A percentile compares a stretch with the other conserved stretches of the same genome.
Evolutionary conservation across 2,888 invertebrate species (phyloP).

Genomic region (Melanargia galathea): DNA sequence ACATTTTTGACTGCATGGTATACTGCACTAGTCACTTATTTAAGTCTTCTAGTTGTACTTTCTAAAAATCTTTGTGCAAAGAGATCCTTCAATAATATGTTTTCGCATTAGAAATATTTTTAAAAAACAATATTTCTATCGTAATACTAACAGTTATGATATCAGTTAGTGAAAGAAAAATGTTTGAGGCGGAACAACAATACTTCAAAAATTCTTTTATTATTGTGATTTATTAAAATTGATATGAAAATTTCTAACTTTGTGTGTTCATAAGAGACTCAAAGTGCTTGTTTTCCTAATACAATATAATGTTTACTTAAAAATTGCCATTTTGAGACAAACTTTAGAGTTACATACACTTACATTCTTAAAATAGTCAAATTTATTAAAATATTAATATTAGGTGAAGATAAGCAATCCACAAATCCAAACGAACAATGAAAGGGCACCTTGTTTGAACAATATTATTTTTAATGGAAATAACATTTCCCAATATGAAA

Average conservation of each 20-base stretch:
- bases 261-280: not conserved
- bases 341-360: not conserved
- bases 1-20: not conserved
- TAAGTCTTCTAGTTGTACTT: not conserved
- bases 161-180: conserved; percentile 1
- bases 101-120: not conserved
- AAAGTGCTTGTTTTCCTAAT: not conserved
- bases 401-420: too few species aligned
- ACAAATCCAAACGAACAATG: not conserved
- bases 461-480: too few species aligned
- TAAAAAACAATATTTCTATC: not conserved
- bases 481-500: too few species aligned
- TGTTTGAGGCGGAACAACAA: conserved; percentile 10
- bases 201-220: not conserved
- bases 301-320: not conserved
- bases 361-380: not conserved
- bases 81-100: conserved; percentile 18
- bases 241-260: conserved; percentile 4
- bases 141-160: not conserved
- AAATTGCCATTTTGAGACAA: conserved; percentile 3
- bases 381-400: not conserved
- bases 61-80: conserved; percentile 32
- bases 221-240: not conserved
- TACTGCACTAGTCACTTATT: conserved; percentile 10
- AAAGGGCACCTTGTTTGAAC: not conserved